Evolutionary conservation across 2,888 invertebrate genomes (phyloP).

Genomic region (Zhuqinia jingwanae): DNA sequence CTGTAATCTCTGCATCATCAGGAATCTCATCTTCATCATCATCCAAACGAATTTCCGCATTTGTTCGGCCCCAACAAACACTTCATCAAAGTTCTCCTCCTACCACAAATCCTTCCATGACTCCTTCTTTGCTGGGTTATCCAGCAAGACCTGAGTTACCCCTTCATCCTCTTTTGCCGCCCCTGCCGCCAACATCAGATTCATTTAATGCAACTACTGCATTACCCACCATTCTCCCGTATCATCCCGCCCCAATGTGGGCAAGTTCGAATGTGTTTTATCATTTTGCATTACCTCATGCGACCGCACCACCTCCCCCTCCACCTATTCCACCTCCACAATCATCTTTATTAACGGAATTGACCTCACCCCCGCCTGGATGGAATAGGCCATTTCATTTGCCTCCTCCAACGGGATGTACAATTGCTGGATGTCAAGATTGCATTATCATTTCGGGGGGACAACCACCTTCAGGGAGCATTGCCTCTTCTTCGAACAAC

Average conservation of each 20-base stretch:
- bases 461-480: not conserved
- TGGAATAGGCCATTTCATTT: slow-evolving; percentile 76
- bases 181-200: slow-evolving; percentile 45
- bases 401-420: slow-evolving; percentile 76
- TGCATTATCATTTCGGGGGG: slow-evolving; percentile 61
- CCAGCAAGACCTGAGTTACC: slow-evolving; percentile 39
- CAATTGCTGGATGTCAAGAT: slow-evolving; percentile 78
- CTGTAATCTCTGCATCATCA: not conserved
- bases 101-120: not conserved
- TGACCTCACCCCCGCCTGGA: slow-evolving; percentile 2
- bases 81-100: slow-evolving; percentile 50
- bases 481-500: not conserved
- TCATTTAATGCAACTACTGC: slow-evolving; percentile 39
- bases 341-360: slow-evolving; percentile 49
- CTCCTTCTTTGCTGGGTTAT: slow-evolving; percentile 39
- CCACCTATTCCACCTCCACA: slow-evolving; percentile 45
- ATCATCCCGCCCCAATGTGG: slow-evolving; percentile 78
- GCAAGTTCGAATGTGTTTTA: slow-evolving; percentile 79
- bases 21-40: slow-evolving; percentile 39
- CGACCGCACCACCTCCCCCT: slow-evolving; percentile 60
- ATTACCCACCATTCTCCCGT: slow-evolving; percentile 76
- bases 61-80: slow-evolving; percentile 78
- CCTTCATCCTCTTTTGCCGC: slow-evolving; percentile 31
- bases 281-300: slow-evolving; percentile 78
- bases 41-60: slow-evolving; percentile 76